Conservation (phyloP, 2,113 vertebrate genomes). For the Terrapene triunguis region DNA sequence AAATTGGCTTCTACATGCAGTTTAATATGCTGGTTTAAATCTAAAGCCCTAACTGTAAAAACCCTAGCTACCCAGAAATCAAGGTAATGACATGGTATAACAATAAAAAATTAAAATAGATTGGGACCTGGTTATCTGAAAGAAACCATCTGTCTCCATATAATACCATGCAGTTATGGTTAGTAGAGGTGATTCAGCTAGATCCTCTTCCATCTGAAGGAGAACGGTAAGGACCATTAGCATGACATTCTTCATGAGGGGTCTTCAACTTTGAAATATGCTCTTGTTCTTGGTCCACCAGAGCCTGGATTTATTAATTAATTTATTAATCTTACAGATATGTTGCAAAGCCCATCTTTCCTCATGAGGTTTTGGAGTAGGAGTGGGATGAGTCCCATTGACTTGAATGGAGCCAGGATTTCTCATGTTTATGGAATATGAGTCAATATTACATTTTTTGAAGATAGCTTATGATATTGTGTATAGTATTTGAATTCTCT, state of each 20-base stretch:
- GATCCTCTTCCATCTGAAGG: not conserved
- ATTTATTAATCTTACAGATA: not conserved
- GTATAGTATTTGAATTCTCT: not conserved
- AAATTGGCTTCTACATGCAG: not conserved
- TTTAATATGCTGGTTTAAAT: not conserved
- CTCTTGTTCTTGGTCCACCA: not conserved
- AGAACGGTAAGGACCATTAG: not conserved
- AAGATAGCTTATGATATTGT: not conserved
- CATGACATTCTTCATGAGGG: not conserved
- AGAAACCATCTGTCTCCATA: not conserved
- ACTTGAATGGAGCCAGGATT: not conserved
- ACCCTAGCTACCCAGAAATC: not conserved
- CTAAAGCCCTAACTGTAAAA: constrained; percentile 2
- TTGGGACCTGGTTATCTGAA: not conserved
- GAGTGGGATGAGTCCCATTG: not conserved
- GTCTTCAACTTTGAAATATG: not conserved
- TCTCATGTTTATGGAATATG: not conserved
- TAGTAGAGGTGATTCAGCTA: constrained; percentile 3
- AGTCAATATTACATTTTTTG: not conserved
- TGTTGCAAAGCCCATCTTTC: not conserved
- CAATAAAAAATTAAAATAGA: not conserved
- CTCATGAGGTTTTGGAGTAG: not conserved
- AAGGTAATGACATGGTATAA: not conserved
- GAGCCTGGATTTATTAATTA: not conserved
- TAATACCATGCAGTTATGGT: not conserved